Percentiles rank a stretch among this genome's conserved stretches.
These are phyloP conservation scores for Drosophila melanica DNA, from an alignment of 1,140 invertebrate genomes.

Conservation along the genomic window DNA sequence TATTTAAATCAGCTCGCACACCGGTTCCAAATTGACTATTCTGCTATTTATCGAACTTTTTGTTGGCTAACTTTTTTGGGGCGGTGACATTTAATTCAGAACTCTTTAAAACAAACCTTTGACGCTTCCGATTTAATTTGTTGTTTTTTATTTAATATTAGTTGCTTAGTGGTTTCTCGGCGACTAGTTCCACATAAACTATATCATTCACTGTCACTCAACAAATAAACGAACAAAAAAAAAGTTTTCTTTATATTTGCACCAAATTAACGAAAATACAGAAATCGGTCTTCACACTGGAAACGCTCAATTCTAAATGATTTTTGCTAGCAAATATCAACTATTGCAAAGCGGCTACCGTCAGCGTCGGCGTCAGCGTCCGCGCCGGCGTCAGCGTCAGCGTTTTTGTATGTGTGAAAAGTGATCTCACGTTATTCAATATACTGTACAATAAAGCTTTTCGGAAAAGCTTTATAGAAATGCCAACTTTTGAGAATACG, in stretches of 20 bases:
- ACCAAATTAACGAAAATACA: constrained; percentile 45
- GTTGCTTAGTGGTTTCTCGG: not conserved
- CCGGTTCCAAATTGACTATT: constrained; percentile 12
- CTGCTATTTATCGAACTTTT: constrained; percentile 19
- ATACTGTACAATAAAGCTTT: not conserved
- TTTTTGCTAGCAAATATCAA: constrained; percentile 42
- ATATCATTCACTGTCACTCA: constrained; percentile 12
- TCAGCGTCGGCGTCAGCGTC: not conserved
- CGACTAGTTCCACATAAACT: not conserved
- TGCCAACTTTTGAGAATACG: not conserved
- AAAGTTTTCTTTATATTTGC: constrained; percentile 18
- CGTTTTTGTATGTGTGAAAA: not conserved
- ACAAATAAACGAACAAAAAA: constrained; percentile 4
- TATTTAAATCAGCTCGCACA: constrained; percentile 16
- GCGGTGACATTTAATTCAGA: constrained; percentile 9
- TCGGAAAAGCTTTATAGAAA: not conserved
- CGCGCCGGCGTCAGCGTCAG: not conserved
- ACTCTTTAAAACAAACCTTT: constrained; percentile 25
- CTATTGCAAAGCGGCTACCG: not conserved
- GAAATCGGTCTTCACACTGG: constrained; percentile 82
- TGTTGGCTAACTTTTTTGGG: constrained; percentile 10
- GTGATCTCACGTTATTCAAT: constrained; percentile 5
- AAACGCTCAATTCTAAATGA: constrained; percentile 81
- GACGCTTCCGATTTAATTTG: not conserved
- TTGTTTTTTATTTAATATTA: not conserved